Conservation (phyloP, 1,140 invertebrate species). For the Platyscapa corneri region DNA sequence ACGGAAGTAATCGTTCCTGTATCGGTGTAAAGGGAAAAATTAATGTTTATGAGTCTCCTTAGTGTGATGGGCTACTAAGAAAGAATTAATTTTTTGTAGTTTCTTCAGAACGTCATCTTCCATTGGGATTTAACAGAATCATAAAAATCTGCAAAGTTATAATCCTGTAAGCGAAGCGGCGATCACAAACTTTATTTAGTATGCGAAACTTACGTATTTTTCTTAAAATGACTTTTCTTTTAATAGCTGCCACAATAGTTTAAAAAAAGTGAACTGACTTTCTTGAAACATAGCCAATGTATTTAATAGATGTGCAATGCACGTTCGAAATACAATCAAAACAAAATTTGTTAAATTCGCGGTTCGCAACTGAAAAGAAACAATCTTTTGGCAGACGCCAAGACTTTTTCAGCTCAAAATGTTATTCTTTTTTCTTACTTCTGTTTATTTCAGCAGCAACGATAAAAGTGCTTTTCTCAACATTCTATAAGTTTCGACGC, state of each 20-base stretch:
- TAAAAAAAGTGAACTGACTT: background rate
- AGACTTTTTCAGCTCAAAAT: too few relatives aligned
- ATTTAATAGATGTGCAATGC: background rate
- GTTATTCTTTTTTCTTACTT: too few relatives aligned
- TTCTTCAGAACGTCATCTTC: background rate
- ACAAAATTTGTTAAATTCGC: background rate
- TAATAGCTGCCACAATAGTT: background rate
- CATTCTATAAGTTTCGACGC: too few relatives aligned
- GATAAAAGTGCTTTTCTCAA: too few relatives aligned
- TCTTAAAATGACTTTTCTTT: constrained; percentile 25
- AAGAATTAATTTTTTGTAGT: constrained; percentile 4
- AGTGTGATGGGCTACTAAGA: constrained; percentile 1
- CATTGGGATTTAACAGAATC: constrained; percentile 1
- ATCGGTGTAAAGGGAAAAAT: background rate
- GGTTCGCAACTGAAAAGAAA: background rate
- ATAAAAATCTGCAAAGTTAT: constrained; percentile 26
- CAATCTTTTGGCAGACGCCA: too few relatives aligned
- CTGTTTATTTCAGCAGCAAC: too few relatives aligned
- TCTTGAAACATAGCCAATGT: background rate
- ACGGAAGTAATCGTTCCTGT: background rate
- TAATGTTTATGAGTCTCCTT: constrained; percentile 6
- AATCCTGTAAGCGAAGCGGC: background rate
- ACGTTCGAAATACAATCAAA: background rate
- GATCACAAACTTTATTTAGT: background rate
- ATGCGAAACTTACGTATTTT: constrained; percentile 3